phyloP scores from a whole-genome alignment of 2,888 invertebrate species.

The Odontocerum albicorne region DNA sequence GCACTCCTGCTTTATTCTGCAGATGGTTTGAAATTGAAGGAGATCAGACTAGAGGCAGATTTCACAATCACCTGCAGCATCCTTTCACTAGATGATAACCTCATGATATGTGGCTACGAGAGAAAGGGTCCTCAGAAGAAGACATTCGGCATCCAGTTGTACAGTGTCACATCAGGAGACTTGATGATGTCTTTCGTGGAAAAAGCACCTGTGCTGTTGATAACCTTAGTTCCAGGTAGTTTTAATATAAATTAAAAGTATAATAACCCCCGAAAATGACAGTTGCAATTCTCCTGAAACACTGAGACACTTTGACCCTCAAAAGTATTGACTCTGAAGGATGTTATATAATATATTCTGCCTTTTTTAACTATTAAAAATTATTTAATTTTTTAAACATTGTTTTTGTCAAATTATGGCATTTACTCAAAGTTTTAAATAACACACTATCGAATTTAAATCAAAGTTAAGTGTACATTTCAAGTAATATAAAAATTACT shows the following conservation, averaged over 20 bases:
- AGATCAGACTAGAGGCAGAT: conserved; percentile 5
- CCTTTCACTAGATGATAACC: conserved; percentile 23
- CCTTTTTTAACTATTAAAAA: no score
- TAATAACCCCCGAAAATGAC: no score
- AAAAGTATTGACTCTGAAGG: no score
- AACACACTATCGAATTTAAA: no score
- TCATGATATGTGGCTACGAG: conserved; percentile 19
- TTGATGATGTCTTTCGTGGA: conserved; percentile 22
- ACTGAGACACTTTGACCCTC: no score
- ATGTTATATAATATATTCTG: no score
- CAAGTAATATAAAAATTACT: no score
- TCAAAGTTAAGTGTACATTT: no score
- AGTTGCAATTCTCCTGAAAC: no score
- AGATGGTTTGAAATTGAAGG: conserved; percentile 23
- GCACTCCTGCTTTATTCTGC: conserved; percentile 48
- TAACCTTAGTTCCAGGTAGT: conserved; percentile 23
- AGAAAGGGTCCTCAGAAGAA: background rate
- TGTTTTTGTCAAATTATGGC: no score
- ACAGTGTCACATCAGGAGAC: conserved; percentile 10
- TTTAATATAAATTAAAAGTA: background rate
- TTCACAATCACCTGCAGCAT: conserved; percentile 17
- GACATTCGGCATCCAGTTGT: conserved; percentile 21
- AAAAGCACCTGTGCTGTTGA: conserved; percentile 11
- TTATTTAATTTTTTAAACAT: no score
- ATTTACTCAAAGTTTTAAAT: no score